phyloP scores from a whole-genome alignment of 2,797 vertebrate genomes.

The Neomorphus geoffroyi region DNA sequence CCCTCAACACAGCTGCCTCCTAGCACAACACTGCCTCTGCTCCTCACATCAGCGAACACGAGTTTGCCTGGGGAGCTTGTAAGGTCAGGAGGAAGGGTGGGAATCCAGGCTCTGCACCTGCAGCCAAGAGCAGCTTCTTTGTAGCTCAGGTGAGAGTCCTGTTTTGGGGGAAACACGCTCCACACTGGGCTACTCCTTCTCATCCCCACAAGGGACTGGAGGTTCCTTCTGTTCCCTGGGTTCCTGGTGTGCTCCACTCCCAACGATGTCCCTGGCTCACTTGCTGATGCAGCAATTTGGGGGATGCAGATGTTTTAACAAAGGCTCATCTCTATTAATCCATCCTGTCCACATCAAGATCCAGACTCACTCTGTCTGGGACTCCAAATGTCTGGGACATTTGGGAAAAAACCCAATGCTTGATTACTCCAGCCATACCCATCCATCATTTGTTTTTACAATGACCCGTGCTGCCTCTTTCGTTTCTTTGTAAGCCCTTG shows the following conservation, averaged over 20 bases:
- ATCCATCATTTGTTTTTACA: background rate
- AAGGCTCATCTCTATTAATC: background rate
- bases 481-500: background rate
- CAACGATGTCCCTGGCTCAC: background rate
- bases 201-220: background rate
- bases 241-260: background rate
- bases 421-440: background rate
- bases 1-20: background rate
- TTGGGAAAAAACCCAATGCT: background rate
- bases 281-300: background rate
- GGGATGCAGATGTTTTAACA: background rate
- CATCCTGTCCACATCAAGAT: background rate
- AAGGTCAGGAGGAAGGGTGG: background rate
- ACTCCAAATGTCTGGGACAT: background rate
- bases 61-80: background rate
- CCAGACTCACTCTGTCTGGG: background rate
- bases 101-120: background rate
- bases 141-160: background rate
- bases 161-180: background rate
- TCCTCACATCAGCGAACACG: background rate
- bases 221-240: background rate
- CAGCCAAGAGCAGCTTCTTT: background rate
- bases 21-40: background rate
- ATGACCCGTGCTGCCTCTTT: background rate
- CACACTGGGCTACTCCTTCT: background rate